Conservation (phyloP, 2,888 invertebrate species). For the Coelinius sp. region DNA sequence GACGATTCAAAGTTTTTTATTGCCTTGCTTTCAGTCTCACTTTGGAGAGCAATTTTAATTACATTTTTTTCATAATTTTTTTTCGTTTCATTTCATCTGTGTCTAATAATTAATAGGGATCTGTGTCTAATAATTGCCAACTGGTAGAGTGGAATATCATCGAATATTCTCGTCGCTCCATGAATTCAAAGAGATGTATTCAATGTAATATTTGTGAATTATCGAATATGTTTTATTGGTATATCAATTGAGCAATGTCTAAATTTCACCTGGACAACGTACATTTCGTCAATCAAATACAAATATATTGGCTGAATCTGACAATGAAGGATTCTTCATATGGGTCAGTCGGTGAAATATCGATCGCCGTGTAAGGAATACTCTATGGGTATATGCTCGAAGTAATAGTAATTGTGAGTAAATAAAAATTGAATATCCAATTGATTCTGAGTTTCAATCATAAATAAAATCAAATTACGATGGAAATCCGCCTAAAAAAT, state of each 20-base stretch:
- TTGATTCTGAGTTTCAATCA: too few relatives aligned
- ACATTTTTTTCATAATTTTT: constrained; percentile 1
- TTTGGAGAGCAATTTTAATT: not conserved
- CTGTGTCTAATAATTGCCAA: too few relatives aligned
- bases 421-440: too few relatives aligned
- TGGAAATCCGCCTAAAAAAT: too few relatives aligned
- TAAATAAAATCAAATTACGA: too few relatives aligned
- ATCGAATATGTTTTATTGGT: too few relatives aligned
- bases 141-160: not conserved
- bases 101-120: too few relatives aligned
- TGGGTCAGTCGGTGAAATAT: constrained; percentile 14
- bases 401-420: not conserved
- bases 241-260: too few relatives aligned
- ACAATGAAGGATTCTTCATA: not conserved
- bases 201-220: not conserved
- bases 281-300: not conserved
- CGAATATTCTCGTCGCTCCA: not conserved
- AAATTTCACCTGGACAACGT: too few relatives aligned
- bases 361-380: not conserved
- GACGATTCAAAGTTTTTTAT: constrained; percentile 23
- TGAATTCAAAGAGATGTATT: not conserved
- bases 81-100: not conserved
- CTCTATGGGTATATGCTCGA: not conserved
- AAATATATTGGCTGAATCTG: not conserved
- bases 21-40: not conserved